Evolutionary conservation across 2,113 vertebrate species (phyloP).

Genomic region (Anguilla rostrata): DNA sequence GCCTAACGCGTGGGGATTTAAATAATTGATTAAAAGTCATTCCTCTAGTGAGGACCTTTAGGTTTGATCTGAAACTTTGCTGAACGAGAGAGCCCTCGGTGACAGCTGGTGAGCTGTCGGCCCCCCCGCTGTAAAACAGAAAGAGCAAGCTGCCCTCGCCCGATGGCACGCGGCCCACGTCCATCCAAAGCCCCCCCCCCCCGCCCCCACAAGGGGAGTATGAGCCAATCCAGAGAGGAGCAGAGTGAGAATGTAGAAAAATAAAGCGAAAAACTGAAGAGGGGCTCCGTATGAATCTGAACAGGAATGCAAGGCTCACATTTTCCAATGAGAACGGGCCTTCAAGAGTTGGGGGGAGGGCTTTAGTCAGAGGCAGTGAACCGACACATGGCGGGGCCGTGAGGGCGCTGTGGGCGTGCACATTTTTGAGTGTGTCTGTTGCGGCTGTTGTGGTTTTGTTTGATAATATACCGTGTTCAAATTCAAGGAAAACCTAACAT

Average conservation of each 20-base stretch:
- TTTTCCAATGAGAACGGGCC: background rate
- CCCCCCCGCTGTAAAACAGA: slow-evolving; percentile 7
- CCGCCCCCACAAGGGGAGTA: background rate
- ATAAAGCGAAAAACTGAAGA: background rate
- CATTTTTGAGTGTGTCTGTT: too few relatives aligned
- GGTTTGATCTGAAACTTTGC: slow-evolving; percentile 44
- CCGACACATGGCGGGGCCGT: background rate
- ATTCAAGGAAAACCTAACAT: too few relatives aligned
- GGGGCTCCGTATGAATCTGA: background rate
- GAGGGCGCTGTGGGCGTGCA: background rate
- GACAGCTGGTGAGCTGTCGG: slow-evolving; percentile 46
- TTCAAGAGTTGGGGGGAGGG: background rate
- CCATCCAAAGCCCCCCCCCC: background rate
- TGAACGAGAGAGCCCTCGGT: slow-evolving; percentile 38
- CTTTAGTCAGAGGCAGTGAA: background rate
- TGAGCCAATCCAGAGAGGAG: background rate
- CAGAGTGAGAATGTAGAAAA: background rate
- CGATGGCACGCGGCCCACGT: background rate
- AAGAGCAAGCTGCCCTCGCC: slow-evolving; percentile 12
- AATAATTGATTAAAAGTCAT: slow-evolving; percentile 51
- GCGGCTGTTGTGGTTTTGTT: too few relatives aligned
- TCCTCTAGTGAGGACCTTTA: slow-evolving; percentile 51
- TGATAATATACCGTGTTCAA: too few relatives aligned
- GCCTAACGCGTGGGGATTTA: slow-evolving; percentile 45
- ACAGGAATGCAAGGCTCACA: background rate